Base-by-base conservation (phyloP, 2,797 vertebrate species). In the Discoglossus pictus region DNA sequence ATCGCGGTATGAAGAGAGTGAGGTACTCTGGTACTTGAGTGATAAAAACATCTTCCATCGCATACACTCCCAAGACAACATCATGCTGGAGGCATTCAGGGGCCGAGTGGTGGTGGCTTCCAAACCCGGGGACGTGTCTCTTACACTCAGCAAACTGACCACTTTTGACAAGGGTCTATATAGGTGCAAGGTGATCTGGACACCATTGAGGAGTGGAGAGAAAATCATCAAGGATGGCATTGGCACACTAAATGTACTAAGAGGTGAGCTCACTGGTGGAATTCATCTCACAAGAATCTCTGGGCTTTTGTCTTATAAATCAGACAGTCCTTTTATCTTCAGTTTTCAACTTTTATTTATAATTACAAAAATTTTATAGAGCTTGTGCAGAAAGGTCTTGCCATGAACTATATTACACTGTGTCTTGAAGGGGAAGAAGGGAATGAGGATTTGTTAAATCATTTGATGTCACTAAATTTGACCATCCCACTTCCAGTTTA, bases 121-220 rank as follows among this genome's bases (percentile, higher is more conserved):
- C 20, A n/a, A 6, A 4, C n/a, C 56, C 9, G 58, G 58, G 2
- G 58, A 54, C 24, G 66, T 54, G 10, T 68, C 66, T 11, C 34
- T 68, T 17, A 68, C 21, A 8, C 31, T 68, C 13, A 20, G 1
- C 10, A 54, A 21, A 7, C 4, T 68, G 15, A 9, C 3, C n/a
- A 6, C 7, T 1, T 2, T 9, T 11, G 39, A 61, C 27, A 46
- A 11, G 3, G 66, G 56, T 8, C 7, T 46, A 9, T 44, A 43
- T 15, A 52, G 36, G 11, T 68, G 65, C 25, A 51, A 52, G 17
- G 56, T 68, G 7, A 61, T 20, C 25, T 43, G 55, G 55, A 68
- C 13, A 24, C 10, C 51, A 51, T 4, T 4, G 27, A 44, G 1
- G 2, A 7, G 20, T 42, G 46, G 55, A 1, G 7, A 15, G 4